Conservation (phyloP, 2,888 invertebrate species). For the Phlogophora meticulosa region DNA sequence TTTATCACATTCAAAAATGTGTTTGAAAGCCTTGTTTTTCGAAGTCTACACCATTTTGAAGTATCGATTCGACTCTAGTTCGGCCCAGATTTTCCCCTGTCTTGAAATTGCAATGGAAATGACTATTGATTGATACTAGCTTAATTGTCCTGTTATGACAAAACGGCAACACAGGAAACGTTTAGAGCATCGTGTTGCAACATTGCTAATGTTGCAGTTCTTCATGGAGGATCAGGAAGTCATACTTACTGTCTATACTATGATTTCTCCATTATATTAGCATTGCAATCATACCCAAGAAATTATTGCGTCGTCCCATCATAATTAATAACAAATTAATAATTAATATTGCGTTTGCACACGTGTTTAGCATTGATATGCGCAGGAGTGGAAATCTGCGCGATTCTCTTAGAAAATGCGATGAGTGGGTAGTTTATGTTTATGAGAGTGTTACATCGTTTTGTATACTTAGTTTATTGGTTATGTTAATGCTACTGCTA, state of each 20-base stretch:
- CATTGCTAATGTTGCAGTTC: conserved; percentile 1
- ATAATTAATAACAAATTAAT: conserved; percentile 24
- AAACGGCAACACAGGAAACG: conserved; percentile 7
- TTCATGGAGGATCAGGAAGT: conserved; percentile 17
- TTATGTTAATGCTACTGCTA: not conserved
- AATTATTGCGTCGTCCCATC: conserved; percentile 37
- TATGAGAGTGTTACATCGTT: conserved; percentile 35
- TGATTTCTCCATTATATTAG: conserved; percentile 26
- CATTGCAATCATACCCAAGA: conserved; percentile 14
- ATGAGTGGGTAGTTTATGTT: conserved; percentile 27
- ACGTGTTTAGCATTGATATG: conserved; percentile 46
- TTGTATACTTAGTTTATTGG: conserved; percentile 12
- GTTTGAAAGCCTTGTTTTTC: too few relatives aligned
- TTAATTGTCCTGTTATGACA: not conserved
- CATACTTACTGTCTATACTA: not conserved
- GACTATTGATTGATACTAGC: not conserved
- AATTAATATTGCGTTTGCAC: conserved; percentile 28
- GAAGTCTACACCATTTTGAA: too few relatives aligned
- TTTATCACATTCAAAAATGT: too few relatives aligned
- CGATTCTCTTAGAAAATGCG: conserved; percentile 45
- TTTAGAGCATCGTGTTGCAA: not conserved
- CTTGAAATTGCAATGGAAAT: too few relatives aligned
- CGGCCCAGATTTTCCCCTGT: too few relatives aligned
- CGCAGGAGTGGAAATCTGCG: conserved; percentile 48
- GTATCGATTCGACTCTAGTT: too few relatives aligned